Evolutionary conservation across 2,888 invertebrate genomes (phyloP).

Genomic region (Nebria brevicollis): DNA sequence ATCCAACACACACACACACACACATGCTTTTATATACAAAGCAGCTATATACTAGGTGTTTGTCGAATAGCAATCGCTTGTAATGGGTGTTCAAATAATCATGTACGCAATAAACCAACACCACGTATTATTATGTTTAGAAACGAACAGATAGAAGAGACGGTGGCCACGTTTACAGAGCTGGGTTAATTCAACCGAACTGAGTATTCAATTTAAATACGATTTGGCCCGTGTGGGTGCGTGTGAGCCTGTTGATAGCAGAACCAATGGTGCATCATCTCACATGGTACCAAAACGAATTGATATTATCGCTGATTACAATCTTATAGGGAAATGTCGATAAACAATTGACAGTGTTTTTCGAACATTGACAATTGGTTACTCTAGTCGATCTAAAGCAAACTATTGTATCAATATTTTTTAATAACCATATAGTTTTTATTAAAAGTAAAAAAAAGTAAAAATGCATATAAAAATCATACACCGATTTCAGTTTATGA

Average conservation of each 20-base stretch:
- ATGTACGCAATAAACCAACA: slow-evolving; percentile 16
- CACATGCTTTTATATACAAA: no score
- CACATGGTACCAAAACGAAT: neutral
- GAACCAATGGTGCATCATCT: slow-evolving; percentile 15
- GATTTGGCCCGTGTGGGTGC: neutral
- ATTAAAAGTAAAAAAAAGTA: no score
- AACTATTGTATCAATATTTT: no score
- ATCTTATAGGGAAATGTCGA: neutral
- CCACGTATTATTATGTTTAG: slow-evolving; percentile 19
- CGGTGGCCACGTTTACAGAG: slow-evolving; percentile 19
- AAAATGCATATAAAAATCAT: no score
- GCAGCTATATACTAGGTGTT: neutral
- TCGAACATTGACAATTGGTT: no score
- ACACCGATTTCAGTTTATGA: no score
- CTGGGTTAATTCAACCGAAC: slow-evolving; percentile 12
- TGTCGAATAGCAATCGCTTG: slow-evolving; percentile 7
- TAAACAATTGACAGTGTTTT: neutral
- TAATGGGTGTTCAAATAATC: slow-evolving; percentile 29
- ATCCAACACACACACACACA: neutral
- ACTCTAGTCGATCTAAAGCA: no score
- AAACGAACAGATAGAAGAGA: neutral
- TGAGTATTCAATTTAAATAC: neutral
- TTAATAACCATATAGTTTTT: no score
- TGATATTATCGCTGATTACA: neutral
- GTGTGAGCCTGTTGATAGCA: neutral